These are phyloP conservation scores for Stictocephala bisonia DNA, from an alignment of 2,888 invertebrate genomes.

Conservation along the genomic window DNA sequence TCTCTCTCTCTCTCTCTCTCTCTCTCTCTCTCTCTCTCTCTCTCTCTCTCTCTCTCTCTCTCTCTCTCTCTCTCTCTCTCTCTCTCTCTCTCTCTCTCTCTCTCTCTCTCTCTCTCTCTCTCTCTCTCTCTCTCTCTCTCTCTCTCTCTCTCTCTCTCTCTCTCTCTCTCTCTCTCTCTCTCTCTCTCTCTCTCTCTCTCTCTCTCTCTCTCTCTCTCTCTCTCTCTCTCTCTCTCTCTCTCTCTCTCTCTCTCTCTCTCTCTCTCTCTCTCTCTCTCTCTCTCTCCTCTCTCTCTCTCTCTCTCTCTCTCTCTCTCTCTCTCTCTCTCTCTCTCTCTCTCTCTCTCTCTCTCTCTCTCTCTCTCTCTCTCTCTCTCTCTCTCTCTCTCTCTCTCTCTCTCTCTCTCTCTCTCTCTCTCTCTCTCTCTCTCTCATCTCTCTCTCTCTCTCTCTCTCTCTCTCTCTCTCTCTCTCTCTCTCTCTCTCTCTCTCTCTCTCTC, in stretches of 20 bases:
- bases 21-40: too few species aligned
- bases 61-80: too few species aligned
- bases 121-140: conserved; percentile 1
- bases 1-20: too few species aligned
- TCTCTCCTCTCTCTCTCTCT: conserved; percentile 19
- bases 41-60: too few species aligned
- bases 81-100: conserved; percentile 3
- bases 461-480: conserved; percentile 33
- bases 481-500: conserved; percentile 33
- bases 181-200: background rate
- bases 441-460: conserved; percentile 33
- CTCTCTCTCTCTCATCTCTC: too few species aligned
- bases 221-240: conserved; percentile 27
- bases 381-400: conserved; percentile 33
- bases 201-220: background rate
- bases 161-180: background rate
- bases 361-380: conserved; percentile 33
- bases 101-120: background rate
- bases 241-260: conserved; percentile 33
- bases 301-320: conserved; percentile 22
- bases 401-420: conserved; percentile 33
- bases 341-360: conserved; percentile 33
- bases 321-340: conserved; percentile 33
- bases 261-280: conserved; percentile 33
- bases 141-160: conserved; percentile 1